Evolutionary conservation across 2,888 invertebrate genomes (phyloP).

Genomic region (Drosophila ustulata): DNA sequence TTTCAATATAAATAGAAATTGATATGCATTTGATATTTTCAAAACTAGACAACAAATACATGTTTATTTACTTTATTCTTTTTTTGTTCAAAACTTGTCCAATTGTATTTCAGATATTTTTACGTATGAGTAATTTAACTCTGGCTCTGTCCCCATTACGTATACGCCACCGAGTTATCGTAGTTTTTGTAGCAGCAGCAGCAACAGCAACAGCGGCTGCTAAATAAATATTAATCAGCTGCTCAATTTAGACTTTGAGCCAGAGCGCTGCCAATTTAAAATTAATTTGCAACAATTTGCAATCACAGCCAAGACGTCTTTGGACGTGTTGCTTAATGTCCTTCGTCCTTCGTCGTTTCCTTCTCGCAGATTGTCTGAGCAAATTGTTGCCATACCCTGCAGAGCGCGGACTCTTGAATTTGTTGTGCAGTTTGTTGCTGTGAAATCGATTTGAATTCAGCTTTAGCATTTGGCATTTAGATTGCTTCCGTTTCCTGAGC

Average conservation of each 20-base stretch:
- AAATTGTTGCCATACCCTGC: constrained; percentile 7
- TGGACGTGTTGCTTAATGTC: constrained; percentile 7
- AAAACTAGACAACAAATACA: too few relatives aligned
- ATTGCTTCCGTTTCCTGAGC: constrained; percentile 14
- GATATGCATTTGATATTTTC: too few relatives aligned
- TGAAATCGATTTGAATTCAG: not conserved
- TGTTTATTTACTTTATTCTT: too few relatives aligned
- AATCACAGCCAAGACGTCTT: constrained; percentile 39
- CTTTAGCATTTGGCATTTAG: constrained; percentile 1
- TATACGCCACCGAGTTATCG: not conserved
- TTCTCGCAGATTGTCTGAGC: constrained; percentile 1
- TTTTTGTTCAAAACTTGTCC: too few relatives aligned
- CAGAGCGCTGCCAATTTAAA: constrained; percentile 35
- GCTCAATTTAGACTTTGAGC: constrained; percentile 17
- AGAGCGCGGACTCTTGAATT: not conserved
- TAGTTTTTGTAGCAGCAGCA: not conserved
- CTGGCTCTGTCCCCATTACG: not conserved
- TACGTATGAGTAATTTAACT: not conserved
- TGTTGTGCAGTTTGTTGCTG: not conserved
- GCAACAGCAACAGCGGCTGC: not conserved
- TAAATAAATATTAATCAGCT: constrained; percentile 31
- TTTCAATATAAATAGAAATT: too few relatives aligned
- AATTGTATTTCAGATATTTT: too few relatives aligned
- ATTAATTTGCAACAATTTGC: constrained; percentile 54
- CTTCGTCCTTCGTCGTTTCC: not conserved